These are phyloP conservation scores for Loriculus beryllinus DNA, from an alignment of 2,797 vertebrate genomes.

Conservation along the genomic window DNA sequence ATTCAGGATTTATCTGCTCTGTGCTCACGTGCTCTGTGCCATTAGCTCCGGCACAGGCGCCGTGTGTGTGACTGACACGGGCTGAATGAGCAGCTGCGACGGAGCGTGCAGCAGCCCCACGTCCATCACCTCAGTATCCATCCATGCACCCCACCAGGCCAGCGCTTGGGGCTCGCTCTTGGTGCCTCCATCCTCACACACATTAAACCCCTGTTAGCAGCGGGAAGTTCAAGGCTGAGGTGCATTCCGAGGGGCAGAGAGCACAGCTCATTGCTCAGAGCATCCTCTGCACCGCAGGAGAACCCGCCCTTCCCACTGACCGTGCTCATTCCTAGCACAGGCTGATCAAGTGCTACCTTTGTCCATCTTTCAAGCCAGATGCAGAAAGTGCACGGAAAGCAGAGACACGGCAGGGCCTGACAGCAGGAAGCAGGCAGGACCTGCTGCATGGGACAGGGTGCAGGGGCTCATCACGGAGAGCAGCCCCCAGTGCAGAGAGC, in stretches of 20 bases:
- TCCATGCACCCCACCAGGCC: neutral
- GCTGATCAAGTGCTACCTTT: neutral
- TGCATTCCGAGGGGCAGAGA: accelerated
- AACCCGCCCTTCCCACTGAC: accelerated
- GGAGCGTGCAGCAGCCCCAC: neutral
- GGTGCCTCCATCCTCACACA: neutral
- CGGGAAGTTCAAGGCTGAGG: neutral
- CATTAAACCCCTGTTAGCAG: accelerated
- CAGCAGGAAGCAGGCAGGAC: neutral
- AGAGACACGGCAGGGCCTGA: neutral
- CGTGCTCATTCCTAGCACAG: accelerated
- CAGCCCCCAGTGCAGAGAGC: neutral
- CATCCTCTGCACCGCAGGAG: neutral
- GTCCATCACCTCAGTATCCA: neutral
- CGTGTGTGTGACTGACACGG: neutral
- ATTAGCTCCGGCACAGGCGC: constrained; percentile 4
- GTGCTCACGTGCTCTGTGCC: constrained; percentile 22
- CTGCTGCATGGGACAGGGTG: neutral
- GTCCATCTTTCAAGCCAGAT: accelerated
- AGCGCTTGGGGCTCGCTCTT: neutral
- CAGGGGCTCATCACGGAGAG: neutral
- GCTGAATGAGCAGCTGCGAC: neutral
- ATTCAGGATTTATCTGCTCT: constrained; percentile 63
- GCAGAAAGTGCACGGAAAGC: accelerated
- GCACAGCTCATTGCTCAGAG: neutral